Base-by-base conservation (phyloP, 2,797 vertebrate species). In the Myripristis murdjan region DNA sequence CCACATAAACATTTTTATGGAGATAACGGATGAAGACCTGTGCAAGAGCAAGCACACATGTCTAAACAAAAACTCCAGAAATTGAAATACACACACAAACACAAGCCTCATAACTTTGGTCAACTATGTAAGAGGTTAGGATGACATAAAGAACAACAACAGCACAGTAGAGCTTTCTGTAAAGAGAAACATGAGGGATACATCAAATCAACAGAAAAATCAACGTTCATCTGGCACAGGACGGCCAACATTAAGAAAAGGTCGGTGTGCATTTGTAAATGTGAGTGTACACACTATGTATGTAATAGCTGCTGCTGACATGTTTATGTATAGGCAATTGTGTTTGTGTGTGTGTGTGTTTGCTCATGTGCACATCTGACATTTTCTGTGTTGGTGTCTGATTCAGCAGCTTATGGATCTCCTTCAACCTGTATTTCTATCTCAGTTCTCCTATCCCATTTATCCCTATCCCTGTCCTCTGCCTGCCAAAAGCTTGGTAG, bases 81-180 rank as follows among this genome's bases (percentile, higher is more conserved):
- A 52, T 22, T 46, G n/a, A n/a, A n/a, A 28, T 53, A 4, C 15
- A 2, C 20, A 64, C 18, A n/a, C 51, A 39, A 35, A 35, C 0
- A 67, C 22, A 64, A 22, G 58, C 49, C 62, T 70, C 58, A 39
- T 10, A 62, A 57, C 58, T 81, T 60, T 68, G 47, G 31, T 81
- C 7, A 52, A 74, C 60, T 64, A 78, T 44, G 53, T 6, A 55
- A 80, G 52, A 81, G 35, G 70, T 88, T 79, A 86, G n/a, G 75
- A 78, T 37, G 52, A 80, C 24, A 72, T 6, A 39, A 23, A 55
- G 67, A 52, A 14, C 26, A 8, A 55, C 28, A 44, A 6, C 64
- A 81, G 66, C 14, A 66, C 43, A 26, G 66, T 23, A 74, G 20
- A 67, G 26, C 24, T 61, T 7, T 81, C 63, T 83, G 78, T 2